These are phyloP conservation scores for Leucophenga varia DNA, from an alignment of 1,140 invertebrate genomes.

Conservation along the genomic window DNA sequence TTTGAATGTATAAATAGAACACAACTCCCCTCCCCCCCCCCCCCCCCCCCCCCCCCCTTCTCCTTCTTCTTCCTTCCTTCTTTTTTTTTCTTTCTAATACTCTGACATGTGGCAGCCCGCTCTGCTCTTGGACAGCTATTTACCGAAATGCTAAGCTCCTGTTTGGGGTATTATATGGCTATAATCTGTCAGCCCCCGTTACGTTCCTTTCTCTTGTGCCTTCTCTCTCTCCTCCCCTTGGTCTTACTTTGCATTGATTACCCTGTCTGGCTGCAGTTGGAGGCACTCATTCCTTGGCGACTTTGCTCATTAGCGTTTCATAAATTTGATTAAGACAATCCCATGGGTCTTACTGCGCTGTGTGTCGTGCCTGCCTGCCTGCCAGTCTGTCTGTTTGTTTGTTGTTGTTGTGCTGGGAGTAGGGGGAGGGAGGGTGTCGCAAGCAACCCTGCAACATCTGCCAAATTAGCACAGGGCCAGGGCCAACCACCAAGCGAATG, in stretches of 20 bases:
- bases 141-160: constrained; percentile 28
- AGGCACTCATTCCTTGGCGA: constrained; percentile 16
- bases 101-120: constrained; percentile 16
- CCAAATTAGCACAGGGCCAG: constrained; percentile 38
- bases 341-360: constrained; percentile 35
- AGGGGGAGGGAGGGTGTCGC: constrained; percentile 9
- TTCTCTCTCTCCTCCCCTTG: neutral
- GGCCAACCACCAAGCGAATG: constrained; percentile 31
- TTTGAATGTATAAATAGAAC: no score
- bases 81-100: constrained; percentile 10
- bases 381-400: constrained; percentile 8
- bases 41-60: no score
- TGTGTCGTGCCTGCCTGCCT: constrained; percentile 18
- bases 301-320: constrained; percentile 48
- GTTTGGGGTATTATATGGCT: constrained; percentile 44
- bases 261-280: constrained; percentile 13
- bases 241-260: constrained; percentile 20
- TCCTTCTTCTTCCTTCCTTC: no score
- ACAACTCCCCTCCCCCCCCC: no score
- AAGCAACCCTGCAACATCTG: constrained; percentile 34
- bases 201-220: neutral
- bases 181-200: constrained; percentile 32
- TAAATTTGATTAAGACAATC: constrained; percentile 53
- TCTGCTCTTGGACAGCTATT: constrained; percentile 13
- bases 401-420: constrained; percentile 9